Evolutionary conservation across 2,113 vertebrate species (phyloP).

Genomic region (Pristiophorus japonicus): DNA sequence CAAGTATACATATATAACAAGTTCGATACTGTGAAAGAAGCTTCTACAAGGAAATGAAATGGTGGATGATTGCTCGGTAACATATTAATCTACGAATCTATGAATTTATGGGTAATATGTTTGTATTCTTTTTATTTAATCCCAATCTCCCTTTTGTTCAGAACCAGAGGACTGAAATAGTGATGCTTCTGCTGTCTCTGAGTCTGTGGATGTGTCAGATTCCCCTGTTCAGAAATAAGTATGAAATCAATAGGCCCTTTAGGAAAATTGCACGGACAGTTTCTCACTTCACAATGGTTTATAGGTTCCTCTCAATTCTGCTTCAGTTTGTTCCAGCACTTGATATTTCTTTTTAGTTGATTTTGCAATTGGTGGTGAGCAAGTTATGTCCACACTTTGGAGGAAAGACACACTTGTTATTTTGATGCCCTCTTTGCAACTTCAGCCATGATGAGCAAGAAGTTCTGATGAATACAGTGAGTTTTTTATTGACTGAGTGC

Average conservation of each 20-base stretch:
- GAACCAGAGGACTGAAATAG: neutral
- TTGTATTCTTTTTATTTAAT: neutral
- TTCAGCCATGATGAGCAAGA: neutral
- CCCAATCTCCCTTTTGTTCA: neutral
- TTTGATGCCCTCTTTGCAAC: neutral
- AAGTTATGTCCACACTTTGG: neutral
- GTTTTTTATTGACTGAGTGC: neutral
- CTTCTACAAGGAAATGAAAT: neutral
- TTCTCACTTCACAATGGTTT: neutral
- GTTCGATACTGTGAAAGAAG: neutral
- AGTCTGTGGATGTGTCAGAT: neutral
- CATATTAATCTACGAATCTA: neutral
- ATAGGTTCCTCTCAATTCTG: neutral
- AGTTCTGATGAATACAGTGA: neutral
- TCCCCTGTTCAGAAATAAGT: neutral
- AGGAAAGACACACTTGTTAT: neutral
- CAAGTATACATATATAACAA: too few species aligned
- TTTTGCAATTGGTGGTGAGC: neutral
- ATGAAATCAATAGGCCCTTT: neutral
- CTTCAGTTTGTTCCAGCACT: neutral
- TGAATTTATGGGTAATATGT: neutral
- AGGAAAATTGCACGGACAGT: neutral
- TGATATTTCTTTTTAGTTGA: neutral
- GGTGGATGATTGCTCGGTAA: neutral
- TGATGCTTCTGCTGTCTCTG: neutral